Conservation (phyloP, 2,113 vertebrate species). For the Chaetops frenatus region DNA sequence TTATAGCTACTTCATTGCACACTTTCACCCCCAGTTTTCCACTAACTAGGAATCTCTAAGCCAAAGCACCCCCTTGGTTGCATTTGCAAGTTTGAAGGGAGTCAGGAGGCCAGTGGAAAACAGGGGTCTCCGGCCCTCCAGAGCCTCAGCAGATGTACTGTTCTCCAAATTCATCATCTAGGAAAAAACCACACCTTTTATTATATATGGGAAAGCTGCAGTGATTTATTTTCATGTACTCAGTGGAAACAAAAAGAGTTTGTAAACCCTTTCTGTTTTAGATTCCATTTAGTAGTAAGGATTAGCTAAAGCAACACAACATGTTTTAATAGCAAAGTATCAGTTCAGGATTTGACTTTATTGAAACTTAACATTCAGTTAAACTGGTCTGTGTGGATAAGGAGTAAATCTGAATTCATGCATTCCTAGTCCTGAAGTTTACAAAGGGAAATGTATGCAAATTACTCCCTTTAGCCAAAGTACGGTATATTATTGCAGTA, state of each 20-base stretch:
- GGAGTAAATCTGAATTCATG: background rate
- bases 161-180: background rate
- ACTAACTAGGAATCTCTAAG: background rate
- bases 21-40: background rate
- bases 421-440: background rate
- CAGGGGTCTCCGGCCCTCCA: fast-evolving
- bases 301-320: background rate
- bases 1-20: background rate
- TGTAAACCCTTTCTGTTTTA: background rate
- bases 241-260: background rate
- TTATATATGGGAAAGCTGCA: background rate
- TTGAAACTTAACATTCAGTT: background rate
- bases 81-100: background rate
- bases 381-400: background rate
- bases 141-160: background rate
- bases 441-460: background rate
- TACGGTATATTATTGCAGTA: background rate
- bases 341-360: background rate
- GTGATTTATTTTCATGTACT: background rate
- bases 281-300: background rate
- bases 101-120: background rate
- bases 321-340: background rate
- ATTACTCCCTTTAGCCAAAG: background rate
- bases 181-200: background rate
- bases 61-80: background rate